Percentiles rank a stretch among this genome's conserved stretches.
Conservation (phyloP, 2,888 invertebrate genomes). For the Aethes cnicana region DNA sequence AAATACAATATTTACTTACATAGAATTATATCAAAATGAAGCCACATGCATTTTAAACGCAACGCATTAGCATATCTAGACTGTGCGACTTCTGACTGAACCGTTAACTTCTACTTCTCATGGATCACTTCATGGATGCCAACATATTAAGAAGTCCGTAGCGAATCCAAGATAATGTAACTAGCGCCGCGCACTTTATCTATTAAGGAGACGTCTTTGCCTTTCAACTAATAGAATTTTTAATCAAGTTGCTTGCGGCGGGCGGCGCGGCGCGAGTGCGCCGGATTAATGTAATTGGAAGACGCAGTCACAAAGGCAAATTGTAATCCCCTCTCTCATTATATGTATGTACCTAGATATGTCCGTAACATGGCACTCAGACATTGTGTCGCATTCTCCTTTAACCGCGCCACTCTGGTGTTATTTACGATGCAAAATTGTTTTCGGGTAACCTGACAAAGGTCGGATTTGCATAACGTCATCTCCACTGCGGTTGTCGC, state of each 20-base stretch:
- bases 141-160: not conserved
- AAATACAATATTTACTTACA: too few relatives aligned
- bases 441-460: conserved; percentile 59
- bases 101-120: not conserved
- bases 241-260: conserved; percentile 78
- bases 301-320: conserved; percentile 80
- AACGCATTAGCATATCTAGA: too few relatives aligned
- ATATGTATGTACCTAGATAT: conserved; percentile 57
- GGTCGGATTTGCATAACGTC: conserved; percentile 63
- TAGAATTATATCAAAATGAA: too few relatives aligned
- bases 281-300: conserved; percentile 82
- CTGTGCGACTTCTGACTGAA: not conserved
- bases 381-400: conserved; percentile 63
- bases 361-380: conserved; percentile 65
- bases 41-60: too few relatives aligned
- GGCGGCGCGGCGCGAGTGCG: conserved; percentile 62
- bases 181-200: conserved; percentile 67
- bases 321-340: conserved; percentile 79
- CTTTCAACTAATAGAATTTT: conserved; percentile 82
- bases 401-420: conserved; percentile 49
- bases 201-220: conserved; percentile 74
- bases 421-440: conserved; percentile 50
- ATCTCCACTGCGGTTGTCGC: conserved; percentile 59
- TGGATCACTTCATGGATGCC: not conserved
- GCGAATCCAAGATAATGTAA: conserved; percentile 42